Base-by-base conservation (phyloP, 2,888 invertebrate species). In the Morpho deidamia region DNA sequence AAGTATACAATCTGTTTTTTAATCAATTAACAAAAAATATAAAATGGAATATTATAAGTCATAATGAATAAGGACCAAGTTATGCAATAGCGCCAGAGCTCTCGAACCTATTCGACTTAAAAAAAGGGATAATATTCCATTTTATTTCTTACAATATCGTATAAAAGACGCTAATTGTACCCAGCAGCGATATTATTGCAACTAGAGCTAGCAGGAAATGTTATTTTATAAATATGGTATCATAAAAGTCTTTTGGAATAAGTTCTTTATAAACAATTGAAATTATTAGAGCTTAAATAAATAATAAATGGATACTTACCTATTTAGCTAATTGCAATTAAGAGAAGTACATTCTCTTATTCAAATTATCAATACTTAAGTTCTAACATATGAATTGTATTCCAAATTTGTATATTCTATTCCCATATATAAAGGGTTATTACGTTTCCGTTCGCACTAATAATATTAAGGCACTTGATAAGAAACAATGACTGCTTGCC, bases 51-150 rank as follows among this genome's bases (percentile, higher is more conserved):
- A 23, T 23, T 14, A 1, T 14, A 4, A 14, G 23, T 23, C 23
- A 23, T 23, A 23, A 23, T 23, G 23, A 23, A 23, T 23, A 23
- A 23, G 23, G 23, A 23, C 23, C 23, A 5, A 23, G 23, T 41
- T 53, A 40, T 37, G 40, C 14, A 34, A 53, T 50, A 11, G 8
- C 8, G 32, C 8, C 35, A 8, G 11, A 35, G 50, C 40, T 50
- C 43, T 48, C 44, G 50, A 53, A 68, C 67, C 71, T 61, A 62
- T 59, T 72, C 71, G 70, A 77, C 74, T 72, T 63, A 70, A 73
- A 73, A n/a, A 72, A 67, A 65, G 62, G 58, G 59, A 63, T 59
- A 58, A 64, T 37, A 51, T 55, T 52, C 50, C 53, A 44, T 62
- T 61, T 63, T 59, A 55, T 58, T 62, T 62, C 60, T 65, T 59